Evolutionary conservation across 2,888 invertebrate species (phyloP).

Genomic region (Coenonympha glycerion): DNA sequence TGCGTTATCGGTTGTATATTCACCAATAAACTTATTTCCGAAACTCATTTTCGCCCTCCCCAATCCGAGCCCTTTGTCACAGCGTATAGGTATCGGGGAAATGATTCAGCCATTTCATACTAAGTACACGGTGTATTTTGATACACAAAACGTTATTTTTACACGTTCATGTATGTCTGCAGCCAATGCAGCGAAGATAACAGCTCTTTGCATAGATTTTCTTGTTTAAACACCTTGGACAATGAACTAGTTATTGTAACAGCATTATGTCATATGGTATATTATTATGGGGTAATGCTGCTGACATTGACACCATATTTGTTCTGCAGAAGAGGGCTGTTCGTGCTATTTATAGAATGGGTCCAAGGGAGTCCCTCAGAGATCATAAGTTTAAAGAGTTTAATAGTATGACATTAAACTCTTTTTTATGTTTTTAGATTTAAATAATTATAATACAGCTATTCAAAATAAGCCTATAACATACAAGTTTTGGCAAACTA

Average conservation of each 20-base stretch:
- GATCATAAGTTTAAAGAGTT: too few relatives aligned
- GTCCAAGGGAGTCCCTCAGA: too few relatives aligned
- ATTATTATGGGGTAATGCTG: too few relatives aligned
- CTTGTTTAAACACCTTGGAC: background rate
- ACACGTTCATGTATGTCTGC: background rate
- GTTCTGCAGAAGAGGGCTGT: too few relatives aligned
- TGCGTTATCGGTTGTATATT: conserved; percentile 11
- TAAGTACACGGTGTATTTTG: background rate
- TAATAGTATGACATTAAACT: too few relatives aligned
- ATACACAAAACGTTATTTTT: conserved; percentile 16
- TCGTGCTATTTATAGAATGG: too few relatives aligned
- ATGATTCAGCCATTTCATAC: conserved; percentile 17
- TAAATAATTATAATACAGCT: too few relatives aligned
- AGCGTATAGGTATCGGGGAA: conserved; percentile 9
- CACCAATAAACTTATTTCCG: conserved; percentile 13
- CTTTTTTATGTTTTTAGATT: too few relatives aligned
- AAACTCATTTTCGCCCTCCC: background rate
- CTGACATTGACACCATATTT: too few relatives aligned
- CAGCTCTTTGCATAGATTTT: conserved; percentile 3
- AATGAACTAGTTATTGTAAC: background rate
- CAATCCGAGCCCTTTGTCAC: conserved; percentile 10
- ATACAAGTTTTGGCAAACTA: too few relatives aligned
- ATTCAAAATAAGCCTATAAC: too few relatives aligned
- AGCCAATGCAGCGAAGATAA: background rate
- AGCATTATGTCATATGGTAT: background rate